These are phyloP conservation scores for Cyrtodaria siliqua DNA, from an alignment of 2,888 invertebrate genomes.

Conservation along the genomic window DNA sequence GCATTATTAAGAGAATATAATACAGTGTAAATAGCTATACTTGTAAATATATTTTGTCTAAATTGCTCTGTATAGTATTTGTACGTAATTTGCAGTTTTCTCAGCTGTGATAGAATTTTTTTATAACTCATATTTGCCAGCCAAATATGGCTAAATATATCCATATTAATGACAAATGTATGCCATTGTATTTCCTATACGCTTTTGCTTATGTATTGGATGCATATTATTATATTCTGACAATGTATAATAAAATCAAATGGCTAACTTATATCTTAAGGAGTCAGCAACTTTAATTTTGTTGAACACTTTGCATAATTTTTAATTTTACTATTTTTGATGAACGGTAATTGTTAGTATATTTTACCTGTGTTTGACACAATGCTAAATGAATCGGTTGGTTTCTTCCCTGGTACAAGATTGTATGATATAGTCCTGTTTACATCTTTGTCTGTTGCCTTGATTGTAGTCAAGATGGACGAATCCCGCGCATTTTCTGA, in stretches of 20 bases:
- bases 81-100: not conserved
- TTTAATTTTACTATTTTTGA: not conserved
- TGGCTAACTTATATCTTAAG: no score
- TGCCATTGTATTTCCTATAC: no score
- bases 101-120: no score
- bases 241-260: not conserved
- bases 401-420: not conserved
- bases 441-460: slow-evolving; percentile 33
- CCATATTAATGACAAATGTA: no score
- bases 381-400: slow-evolving; percentile 13
- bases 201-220: no score
- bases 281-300: no score
- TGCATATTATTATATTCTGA: no score
- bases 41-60: not conserved
- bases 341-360: not conserved
- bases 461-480: slow-evolving; percentile 9
- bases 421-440: slow-evolving; percentile 43
- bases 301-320: not conserved
- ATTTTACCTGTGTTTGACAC: slow-evolving; percentile 16
- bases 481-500: slow-evolving; percentile 21
- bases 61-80: not conserved
- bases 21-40: not conserved
- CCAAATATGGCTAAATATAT: no score
- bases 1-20: slow-evolving; percentile 1
- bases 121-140: no score